Percentiles rank a stretch among this genome's conserved stretches.
phyloP scores from a whole-genome alignment of 1,140 invertebrate genomes.

The Meloidogyne floridensis region DNA sequence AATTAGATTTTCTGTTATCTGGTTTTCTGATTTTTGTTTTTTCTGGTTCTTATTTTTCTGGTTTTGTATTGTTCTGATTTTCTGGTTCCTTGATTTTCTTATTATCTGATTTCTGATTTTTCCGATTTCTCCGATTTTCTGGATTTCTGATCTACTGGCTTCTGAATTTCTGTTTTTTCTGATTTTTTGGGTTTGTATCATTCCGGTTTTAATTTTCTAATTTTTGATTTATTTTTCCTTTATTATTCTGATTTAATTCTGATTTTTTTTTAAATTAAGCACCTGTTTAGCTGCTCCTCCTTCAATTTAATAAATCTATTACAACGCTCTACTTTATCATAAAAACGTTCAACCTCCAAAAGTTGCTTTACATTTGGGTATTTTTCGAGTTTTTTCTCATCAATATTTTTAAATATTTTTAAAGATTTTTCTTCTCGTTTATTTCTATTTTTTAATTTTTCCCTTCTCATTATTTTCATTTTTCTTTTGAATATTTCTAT shows the following conservation, averaged over 20 bases:
- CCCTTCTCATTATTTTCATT: not conserved
- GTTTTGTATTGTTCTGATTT: too few species aligned
- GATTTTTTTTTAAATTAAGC: not conserved
- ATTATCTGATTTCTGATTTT: too few species aligned
- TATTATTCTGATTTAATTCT: not conserved
- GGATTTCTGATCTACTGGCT: too few species aligned
- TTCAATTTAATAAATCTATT: constrained; percentile 12
- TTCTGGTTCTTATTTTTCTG: too few species aligned
- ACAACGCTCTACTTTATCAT: not conserved
- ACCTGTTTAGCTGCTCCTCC: constrained; percentile 9
- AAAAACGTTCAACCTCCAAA: constrained; percentile 12
- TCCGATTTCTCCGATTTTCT: too few species aligned
- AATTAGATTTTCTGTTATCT: too few species aligned
- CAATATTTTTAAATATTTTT: not conserved
- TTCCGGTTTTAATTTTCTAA: not conserved
- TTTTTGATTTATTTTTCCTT: not conserved
- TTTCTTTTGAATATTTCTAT: not conserved
- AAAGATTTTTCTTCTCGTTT: constrained; percentile 4
- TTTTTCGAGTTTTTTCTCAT: constrained; percentile 17
- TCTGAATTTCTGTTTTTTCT: too few species aligned
- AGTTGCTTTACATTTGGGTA: constrained; percentile 22
- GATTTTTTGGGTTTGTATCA: too few species aligned
- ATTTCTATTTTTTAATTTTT: not conserved
- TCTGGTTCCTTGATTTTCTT: too few species aligned
- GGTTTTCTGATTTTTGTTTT: too few species aligned